Evolutionary conservation across 1,140 invertebrate species (phyloP).

Genomic region (Ctenoplectra terminalis): DNA sequence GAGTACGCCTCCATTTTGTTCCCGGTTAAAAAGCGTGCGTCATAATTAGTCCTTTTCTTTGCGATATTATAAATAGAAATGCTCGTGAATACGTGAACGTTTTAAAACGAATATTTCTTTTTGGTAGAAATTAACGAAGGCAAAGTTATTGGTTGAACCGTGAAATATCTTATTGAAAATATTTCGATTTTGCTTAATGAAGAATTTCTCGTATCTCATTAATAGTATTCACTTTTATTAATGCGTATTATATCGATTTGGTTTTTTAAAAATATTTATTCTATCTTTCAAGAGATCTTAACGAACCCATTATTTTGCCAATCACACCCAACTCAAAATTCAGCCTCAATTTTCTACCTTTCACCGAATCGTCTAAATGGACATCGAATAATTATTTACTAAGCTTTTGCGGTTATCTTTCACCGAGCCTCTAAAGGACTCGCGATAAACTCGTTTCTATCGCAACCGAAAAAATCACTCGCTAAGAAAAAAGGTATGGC

Average conservation of each 20-base stretch:
- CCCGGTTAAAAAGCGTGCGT: conserved; percentile 30
- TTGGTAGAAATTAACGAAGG: background rate
- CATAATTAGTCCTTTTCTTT: conserved; percentile 19
- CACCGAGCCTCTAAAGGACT: background rate
- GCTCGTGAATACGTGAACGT: background rate
- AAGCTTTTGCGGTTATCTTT: conserved; percentile 7
- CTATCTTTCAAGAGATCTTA: background rate
- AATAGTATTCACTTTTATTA: background rate
- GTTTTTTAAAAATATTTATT: background rate
- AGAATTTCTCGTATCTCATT: background rate
- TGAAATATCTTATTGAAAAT: background rate
- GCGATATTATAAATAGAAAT: too few relatives aligned
- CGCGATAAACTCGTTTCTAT: background rate
- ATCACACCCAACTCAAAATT: background rate
- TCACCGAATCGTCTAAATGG: background rate
- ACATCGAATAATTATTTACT: conserved; percentile 2
- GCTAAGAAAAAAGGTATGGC: background rate
- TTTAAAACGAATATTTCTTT: background rate
- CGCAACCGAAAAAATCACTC: background rate
- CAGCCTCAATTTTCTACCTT: background rate
- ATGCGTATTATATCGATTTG: background rate
- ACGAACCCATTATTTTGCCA: background rate
- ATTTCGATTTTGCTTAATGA: background rate
- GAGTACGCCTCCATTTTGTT: conserved; percentile 26
- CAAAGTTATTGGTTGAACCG: background rate